Conservation (phyloP, 2,113 vertebrate species). For the Prolemur simus region DNA sequence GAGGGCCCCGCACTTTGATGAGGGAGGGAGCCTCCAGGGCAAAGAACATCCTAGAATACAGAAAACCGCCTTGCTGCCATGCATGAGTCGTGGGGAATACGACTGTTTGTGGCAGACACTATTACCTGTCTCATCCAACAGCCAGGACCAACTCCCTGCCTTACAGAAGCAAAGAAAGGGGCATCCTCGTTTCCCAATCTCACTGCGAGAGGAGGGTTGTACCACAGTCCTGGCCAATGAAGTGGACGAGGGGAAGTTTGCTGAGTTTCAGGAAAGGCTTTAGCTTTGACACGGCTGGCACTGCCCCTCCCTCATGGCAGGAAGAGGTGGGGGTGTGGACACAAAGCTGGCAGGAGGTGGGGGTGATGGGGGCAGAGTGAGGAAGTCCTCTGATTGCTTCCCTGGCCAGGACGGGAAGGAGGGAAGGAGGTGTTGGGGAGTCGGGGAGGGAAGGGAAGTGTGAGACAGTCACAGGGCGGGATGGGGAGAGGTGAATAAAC, state of each 20-base stretch:
- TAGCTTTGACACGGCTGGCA: background rate
- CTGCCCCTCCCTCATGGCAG: background rate
- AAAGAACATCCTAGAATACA: background rate
- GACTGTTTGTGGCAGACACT: background rate
- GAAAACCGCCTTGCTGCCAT: background rate
- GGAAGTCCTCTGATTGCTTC: background rate
- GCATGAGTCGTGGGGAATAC: background rate
- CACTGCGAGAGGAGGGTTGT: background rate
- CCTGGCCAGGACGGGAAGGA: no score
- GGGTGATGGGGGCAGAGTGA: accelerated
- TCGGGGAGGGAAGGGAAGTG: background rate
- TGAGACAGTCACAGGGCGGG: background rate
- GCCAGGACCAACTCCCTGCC: background rate
- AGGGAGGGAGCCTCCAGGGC: background rate
- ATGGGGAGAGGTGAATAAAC: background rate
- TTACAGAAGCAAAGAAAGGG: background rate
- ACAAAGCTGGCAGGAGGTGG: background rate
- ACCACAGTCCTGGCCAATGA: background rate
- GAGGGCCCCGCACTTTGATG: background rate
- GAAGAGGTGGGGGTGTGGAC: background rate
- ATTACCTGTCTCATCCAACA: background rate
- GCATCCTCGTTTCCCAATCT: background rate
- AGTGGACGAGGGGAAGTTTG: background rate
- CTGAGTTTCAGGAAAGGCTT: background rate
- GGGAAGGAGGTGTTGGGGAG: background rate